phyloP scores from a whole-genome alignment of 37 sponge, comb jelly and placozoan species.

The Eunapius fragilis region DNA sequence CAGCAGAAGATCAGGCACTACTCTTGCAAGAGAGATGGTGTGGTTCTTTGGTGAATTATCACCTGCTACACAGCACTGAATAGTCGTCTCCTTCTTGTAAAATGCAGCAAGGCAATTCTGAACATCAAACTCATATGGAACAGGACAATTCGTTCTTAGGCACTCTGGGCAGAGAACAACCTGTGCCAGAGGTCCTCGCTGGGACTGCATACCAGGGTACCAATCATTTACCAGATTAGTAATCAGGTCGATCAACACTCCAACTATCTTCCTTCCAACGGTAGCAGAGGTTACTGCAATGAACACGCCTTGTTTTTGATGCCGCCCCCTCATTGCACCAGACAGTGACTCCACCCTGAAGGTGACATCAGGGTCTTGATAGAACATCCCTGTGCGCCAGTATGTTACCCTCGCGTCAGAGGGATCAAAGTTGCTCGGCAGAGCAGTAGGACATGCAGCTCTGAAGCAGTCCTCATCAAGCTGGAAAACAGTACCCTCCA shows the following conservation, averaged over 20 bases:
- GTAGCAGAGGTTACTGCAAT: slow-evolving; percentile 43
- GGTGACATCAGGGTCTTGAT: slow-evolving; percentile 32
- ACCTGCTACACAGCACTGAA: slow-evolving; percentile 46
- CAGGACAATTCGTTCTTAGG: slow-evolving; percentile 6
- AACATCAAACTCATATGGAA: slow-evolving; percentile 54
- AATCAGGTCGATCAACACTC: slow-evolving; percentile 74
- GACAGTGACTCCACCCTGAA: slow-evolving; percentile 65
- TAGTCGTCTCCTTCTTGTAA: slow-evolving; percentile 24
- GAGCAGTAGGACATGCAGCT: neutral
- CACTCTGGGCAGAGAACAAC: slow-evolving; percentile 74
- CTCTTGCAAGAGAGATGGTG: slow-evolving; percentile 48
- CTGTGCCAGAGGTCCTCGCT: slow-evolving; percentile 30
- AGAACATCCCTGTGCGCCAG: slow-evolving; percentile 72
- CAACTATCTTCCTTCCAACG: slow-evolving; percentile 70
- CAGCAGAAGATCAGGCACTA: slow-evolving; percentile 89
- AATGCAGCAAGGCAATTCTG: slow-evolving; percentile 34
- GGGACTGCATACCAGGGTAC: slow-evolving; percentile 78
- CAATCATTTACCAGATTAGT: slow-evolving; percentile 70
- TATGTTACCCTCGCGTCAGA: slow-evolving; percentile 9
- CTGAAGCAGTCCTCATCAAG: neutral
- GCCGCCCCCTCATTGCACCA: neutral
- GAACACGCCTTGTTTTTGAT: slow-evolving; percentile 59
- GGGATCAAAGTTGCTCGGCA: neutral
- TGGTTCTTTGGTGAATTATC: slow-evolving; percentile 20
- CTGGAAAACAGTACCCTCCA: neutral